These are phyloP conservation scores for Hypena proboscidalis DNA, from an alignment of 2,888 invertebrate species.

Conservation along the genomic window DNA sequence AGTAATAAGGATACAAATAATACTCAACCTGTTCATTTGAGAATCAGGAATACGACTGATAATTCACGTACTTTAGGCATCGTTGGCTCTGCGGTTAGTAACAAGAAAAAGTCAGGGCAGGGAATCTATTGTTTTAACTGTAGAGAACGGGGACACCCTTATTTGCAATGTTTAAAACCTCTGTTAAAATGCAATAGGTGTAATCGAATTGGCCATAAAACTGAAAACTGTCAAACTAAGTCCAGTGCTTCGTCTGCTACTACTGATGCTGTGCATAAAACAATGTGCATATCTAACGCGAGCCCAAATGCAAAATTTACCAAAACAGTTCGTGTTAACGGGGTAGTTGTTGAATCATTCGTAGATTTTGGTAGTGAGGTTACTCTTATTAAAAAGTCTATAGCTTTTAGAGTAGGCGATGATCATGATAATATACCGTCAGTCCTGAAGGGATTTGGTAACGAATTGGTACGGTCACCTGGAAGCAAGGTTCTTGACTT, in stretches of 20 bases:
- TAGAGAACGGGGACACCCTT: no score
- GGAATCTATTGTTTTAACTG: not conserved
- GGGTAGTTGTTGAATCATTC: no score
- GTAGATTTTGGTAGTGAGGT: constrained; percentile 1
- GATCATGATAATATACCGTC: not conserved
- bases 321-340: no score
- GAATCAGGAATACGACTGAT: not conserved
- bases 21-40: not conserved
- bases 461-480: not conserved
- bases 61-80: not conserved
- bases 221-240: constrained; percentile 2
- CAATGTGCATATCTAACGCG: not conserved
- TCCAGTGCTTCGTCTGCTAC: not conserved
- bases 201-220: constrained; percentile 1
- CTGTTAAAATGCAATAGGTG: constrained; percentile 2
- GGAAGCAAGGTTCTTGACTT: not conserved
- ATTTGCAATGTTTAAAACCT: constrained; percentile 3
- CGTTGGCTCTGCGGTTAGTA: not conserved
- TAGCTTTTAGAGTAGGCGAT: not conserved
- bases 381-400: no score
- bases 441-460: not conserved
- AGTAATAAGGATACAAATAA: constrained; percentile 3
- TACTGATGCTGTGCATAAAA: not conserved
- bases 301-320: not conserved
- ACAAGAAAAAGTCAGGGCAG: no score